These are phyloP conservation scores for Microtus ochrogaster DNA, from an alignment of 2,113 vertebrate genomes.

Conservation along the genomic window DNA sequence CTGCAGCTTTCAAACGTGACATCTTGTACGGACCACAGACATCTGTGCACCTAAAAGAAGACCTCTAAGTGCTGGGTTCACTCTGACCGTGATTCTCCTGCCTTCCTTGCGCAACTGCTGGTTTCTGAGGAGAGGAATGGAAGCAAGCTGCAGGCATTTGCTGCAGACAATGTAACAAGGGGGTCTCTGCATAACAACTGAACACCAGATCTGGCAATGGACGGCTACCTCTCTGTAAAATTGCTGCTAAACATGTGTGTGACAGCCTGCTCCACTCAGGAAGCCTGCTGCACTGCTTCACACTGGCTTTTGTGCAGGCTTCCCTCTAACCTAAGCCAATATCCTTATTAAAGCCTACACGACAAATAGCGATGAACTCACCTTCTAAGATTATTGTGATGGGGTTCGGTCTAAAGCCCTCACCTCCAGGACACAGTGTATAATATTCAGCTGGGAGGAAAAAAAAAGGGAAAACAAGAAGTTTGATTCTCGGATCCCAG, in stretches of 20 bases:
- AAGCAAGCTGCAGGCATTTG: not conserved
- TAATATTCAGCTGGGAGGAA: constrained; percentile 90
- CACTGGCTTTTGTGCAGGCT: not conserved
- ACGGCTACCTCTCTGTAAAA: not conserved
- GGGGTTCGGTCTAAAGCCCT: constrained; percentile 92
- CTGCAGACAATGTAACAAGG: not conserved
- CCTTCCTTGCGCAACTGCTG: not conserved
- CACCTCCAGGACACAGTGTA: constrained; percentile 91
- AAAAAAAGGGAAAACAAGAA: constrained; percentile 49
- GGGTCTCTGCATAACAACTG: not conserved
- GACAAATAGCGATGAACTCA: constrained; percentile 72
- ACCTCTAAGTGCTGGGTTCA: not conserved
- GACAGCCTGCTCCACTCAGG: not conserved
- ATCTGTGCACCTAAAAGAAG: not conserved
- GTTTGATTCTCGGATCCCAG: not conserved
- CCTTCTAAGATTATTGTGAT: constrained; percentile 89
- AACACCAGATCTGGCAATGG: too few species aligned
- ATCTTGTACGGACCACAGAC: not conserved
- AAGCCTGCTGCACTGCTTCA: not conserved
- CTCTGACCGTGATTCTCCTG: not conserved
- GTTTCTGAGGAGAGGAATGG: not conserved
- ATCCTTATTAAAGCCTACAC: not conserved
- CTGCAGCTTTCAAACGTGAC: not conserved
- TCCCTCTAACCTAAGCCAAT: not conserved
- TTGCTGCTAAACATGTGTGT: not conserved